Conservation (phyloP, 1,140 invertebrate species). For the Aphidius gifuensis region DNA sequence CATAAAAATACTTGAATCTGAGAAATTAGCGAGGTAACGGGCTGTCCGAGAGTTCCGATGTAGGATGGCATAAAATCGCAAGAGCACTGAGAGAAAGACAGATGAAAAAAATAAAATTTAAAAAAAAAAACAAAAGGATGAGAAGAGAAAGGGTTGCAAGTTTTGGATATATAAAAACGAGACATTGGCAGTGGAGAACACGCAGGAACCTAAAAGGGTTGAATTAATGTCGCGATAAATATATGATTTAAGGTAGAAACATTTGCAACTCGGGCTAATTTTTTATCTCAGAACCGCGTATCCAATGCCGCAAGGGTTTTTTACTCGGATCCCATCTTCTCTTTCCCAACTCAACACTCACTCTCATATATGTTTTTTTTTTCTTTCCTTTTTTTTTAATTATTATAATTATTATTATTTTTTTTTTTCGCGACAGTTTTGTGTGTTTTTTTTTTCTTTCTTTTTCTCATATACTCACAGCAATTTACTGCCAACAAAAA, state of each 20-base stretch:
- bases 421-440: too few relatives aligned
- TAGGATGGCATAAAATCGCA: constrained; percentile 1
- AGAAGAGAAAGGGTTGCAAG: constrained; percentile 28
- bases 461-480: too few relatives aligned
- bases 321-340: constrained; percentile 9
- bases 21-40: constrained; percentile 56
- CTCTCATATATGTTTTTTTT: neutral
- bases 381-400: constrained; percentile 6
- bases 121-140: constrained; percentile 26
- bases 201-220: constrained; percentile 53
- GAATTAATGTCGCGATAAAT: constrained; percentile 60
- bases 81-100: constrained; percentile 10
- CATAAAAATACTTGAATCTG: constrained; percentile 58
- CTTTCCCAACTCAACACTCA: neutral
- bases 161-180: constrained; percentile 26
- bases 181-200: constrained; percentile 22
- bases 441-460: too few relatives aligned
- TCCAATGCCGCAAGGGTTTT: constrained; percentile 16
- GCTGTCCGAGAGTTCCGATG: constrained; percentile 31
- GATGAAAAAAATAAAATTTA: constrained; percentile 16
- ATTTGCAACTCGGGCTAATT: constrained; percentile 56
- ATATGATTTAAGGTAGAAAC: constrained; percentile 58
- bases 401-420: constrained; percentile 3
- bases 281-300: constrained; percentile 53
- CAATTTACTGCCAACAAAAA: too few relatives aligned